Conservation (phyloP, 2,113 vertebrate genomes). For the Tursiops truncatus region DNA sequence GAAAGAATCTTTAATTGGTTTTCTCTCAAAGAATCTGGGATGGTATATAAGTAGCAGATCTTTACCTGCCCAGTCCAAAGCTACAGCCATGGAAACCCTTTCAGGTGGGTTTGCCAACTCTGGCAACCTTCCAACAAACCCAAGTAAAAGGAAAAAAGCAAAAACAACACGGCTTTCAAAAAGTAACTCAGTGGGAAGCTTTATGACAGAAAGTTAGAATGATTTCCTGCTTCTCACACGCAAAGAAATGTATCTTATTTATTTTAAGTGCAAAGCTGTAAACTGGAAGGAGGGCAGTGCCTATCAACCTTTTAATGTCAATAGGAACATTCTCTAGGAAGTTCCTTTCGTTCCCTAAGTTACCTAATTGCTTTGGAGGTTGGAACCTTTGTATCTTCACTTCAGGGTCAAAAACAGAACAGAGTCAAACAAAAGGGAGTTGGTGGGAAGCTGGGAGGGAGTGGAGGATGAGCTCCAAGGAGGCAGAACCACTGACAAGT, state of each 20-base stretch:
- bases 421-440: slow-evolving; percentile 2
- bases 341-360: slow-evolving; percentile 47
- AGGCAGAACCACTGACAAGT: background rate
- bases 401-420: background rate
- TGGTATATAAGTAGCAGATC: background rate
- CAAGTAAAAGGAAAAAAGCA: background rate
- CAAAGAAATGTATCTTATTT: slow-evolving; percentile 40
- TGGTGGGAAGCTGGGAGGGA: slow-evolving; percentile 5
- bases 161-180: slow-evolving; percentile 23
- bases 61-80: background rate
- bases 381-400: background rate
- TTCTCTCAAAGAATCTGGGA: slow-evolving; percentile 52
- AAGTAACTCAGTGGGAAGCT: slow-evolving; percentile 24
- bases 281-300: background rate
- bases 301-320: slow-evolving; percentile 26
- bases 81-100: background rate
- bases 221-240: slow-evolving; percentile 46
- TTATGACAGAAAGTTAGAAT: slow-evolving; percentile 60
- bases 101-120: slow-evolving; percentile 51
- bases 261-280: background rate
- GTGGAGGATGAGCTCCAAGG: background rate
- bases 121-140: slow-evolving; percentile 13
- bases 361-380: slow-evolving; percentile 32
- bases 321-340: slow-evolving; percentile 45
- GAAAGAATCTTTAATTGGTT: slow-evolving; percentile 30